Evolutionary conservation across 2,888 invertebrate species (phyloP).

Genomic region (Orthosia gothica): DNA sequence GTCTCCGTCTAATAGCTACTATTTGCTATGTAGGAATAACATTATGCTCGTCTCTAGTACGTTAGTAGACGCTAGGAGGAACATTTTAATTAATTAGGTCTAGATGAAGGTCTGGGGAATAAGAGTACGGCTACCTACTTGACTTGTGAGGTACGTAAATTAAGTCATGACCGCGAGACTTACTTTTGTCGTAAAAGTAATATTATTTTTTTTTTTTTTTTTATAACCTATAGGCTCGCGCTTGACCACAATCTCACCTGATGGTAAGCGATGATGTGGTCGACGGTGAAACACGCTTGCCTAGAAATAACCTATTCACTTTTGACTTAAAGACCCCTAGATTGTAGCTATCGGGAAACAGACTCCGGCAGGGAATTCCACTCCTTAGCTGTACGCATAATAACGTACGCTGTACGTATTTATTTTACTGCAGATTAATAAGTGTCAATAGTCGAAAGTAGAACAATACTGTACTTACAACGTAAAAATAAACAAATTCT

Average conservation of each 20-base stretch:
- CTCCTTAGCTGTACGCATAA: no score
- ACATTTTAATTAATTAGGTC: constrained; percentile 54
- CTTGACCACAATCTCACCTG: no score
- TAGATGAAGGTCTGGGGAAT: constrained; percentile 15
- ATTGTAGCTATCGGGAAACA: no score
- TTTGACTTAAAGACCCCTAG: no score
- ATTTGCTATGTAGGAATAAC: constrained; percentile 64
- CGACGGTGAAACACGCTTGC: no score
- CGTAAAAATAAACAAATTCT: constrained; percentile 22
- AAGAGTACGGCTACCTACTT: background rate
- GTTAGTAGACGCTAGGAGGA: constrained; percentile 28
- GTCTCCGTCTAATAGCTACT: constrained; percentile 60
- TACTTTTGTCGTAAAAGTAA: background rate
- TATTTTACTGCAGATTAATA: no score
- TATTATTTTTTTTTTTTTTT: no score
- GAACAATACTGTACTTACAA: constrained; percentile 10
- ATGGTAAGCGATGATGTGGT: no score
- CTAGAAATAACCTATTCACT: no score
- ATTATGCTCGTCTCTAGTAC: constrained; percentile 60
- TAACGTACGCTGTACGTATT: no score
- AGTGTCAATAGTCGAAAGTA: constrained; percentile 1
- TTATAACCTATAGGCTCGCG: no score
- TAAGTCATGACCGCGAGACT: background rate
- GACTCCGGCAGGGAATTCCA: no score
- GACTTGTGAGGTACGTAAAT: background rate